Evolutionary conservation across 2,888 invertebrate genomes (phyloP).

Genomic region (Operophtera brumata): DNA sequence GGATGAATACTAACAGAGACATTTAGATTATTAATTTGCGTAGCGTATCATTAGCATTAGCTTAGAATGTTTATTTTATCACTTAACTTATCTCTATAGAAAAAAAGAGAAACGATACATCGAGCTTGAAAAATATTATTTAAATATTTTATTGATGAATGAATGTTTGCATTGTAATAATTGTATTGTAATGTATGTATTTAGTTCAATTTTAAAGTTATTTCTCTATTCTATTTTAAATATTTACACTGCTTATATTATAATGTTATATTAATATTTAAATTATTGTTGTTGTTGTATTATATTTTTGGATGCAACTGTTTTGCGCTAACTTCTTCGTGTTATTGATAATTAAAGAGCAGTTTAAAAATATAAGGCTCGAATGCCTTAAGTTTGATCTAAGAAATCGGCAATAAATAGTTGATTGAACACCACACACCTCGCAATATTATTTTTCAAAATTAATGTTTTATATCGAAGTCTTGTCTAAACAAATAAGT

Average conservation of each 20-base stretch:
- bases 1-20: conserved; percentile 69
- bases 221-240: conserved; percentile 73
- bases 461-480: conserved; percentile 67
- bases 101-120: conserved; percentile 62
- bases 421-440: conserved; percentile 65
- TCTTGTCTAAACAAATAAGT: conserved; percentile 62
- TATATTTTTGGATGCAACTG: conserved; percentile 77
- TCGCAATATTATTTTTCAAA: conserved; percentile 73
- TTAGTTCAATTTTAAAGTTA: conserved; percentile 66
- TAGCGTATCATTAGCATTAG: conserved; percentile 67
- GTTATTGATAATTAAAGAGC: conserved; percentile 53
- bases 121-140: conserved; percentile 78
- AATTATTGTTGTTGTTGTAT: conserved; percentile 75
- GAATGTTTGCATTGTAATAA: conserved; percentile 64
- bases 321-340: conserved; percentile 70
- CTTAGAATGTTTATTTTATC: conserved; percentile 58
- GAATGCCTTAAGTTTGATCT: conserved; percentile 32
- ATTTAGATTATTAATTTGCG: conserved; percentile 66
- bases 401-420: conserved; percentile 34
- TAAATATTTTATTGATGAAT: conserved; percentile 59
- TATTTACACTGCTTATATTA: conserved; percentile 77
- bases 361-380: conserved; percentile 40
- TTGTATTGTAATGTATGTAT: conserved; percentile 60
- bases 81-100: conserved; percentile 48
- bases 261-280: conserved; percentile 73